A percentile compares a stretch with the other conserved stretches of the same genome.
Evolutionary conservation across 1,140 invertebrate genomes (phyloP).

Genomic region (Palaemon carinicauda): DNA sequence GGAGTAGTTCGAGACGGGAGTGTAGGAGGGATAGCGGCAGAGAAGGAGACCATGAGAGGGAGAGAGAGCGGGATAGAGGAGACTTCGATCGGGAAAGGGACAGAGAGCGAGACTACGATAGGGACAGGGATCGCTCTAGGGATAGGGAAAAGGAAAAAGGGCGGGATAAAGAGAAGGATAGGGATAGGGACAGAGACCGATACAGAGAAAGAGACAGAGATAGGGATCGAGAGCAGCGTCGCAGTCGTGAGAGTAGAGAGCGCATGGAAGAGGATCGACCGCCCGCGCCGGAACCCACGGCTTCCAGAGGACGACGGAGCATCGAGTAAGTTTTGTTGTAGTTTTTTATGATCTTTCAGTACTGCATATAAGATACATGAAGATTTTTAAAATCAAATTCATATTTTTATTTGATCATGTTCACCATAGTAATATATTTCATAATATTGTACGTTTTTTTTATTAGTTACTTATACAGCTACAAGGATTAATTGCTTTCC

Average conservation of each 20-base stretch:
- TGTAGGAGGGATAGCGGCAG: conserved; percentile 47
- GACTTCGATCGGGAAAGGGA: conserved; percentile 26
- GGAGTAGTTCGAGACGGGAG: neutral
- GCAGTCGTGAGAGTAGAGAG: conserved; percentile 63
- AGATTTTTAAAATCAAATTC: too few species aligned
- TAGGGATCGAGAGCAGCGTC: conserved; percentile 58
- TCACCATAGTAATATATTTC: too few species aligned
- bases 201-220: conserved; percentile 63
- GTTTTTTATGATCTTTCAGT: too few species aligned
- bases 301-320: conserved; percentile 32
- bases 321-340: neutral
- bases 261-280: conserved; percentile 59
- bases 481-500: too few species aligned
- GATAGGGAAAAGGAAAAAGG: conserved; percentile 63
- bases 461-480: too few species aligned
- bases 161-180: conserved; percentile 21
- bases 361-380: too few species aligned
- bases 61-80: conserved; percentile 57
- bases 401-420: too few species aligned
- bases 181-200: conserved; percentile 65
- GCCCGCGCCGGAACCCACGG: neutral
- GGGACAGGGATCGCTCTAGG: conserved; percentile 63
- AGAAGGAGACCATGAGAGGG: neutral
- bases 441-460: too few species aligned
- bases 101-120: conserved; percentile 16